phyloP scores from a whole-genome alignment of 1,140 invertebrate genomes.

The Macrobrachium rosenbergii region DNA sequence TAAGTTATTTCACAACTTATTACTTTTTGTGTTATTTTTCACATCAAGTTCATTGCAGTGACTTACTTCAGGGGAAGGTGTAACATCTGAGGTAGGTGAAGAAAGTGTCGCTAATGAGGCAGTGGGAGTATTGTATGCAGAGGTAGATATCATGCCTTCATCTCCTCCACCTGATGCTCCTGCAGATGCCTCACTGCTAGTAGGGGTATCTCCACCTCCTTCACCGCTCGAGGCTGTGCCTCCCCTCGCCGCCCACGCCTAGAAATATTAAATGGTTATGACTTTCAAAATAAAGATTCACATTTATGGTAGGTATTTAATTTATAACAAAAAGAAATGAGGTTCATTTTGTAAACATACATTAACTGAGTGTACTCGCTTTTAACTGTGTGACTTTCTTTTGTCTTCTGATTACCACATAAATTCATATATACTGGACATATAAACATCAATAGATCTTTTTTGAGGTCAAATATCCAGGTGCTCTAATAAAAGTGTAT shows the following conservation, averaged over 20 bases:
- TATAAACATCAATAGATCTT: too few species aligned
- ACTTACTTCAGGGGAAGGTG: slow-evolving; percentile 58
- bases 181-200: slow-evolving; percentile 54
- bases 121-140: slow-evolving; percentile 54
- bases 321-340: too few species aligned
- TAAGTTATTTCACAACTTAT: too few species aligned
- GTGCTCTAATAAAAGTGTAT: too few species aligned
- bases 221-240: slow-evolving; percentile 56
- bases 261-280: not conserved
- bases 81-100: slow-evolving; percentile 57
- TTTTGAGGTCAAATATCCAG: too few species aligned
- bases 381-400: too few species aligned
- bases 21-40: too few species aligned
- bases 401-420: too few species aligned
- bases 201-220: slow-evolving; percentile 53
- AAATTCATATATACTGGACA: too few species aligned
- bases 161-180: slow-evolving; percentile 45
- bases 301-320: not conserved
- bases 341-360: too few species aligned
- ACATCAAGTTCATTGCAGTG: too few species aligned
- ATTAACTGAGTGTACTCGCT: too few species aligned
- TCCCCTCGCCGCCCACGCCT: slow-evolving; percentile 53
- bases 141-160: slow-evolving; percentile 40
- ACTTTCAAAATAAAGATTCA: not conserved
- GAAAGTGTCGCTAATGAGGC: slow-evolving; percentile 58